A percentile compares a stretch with the other conserved stretches of the same genome.
Conservation (phyloP, 2,113 vertebrate species). For the Sus scrofa region DNA sequence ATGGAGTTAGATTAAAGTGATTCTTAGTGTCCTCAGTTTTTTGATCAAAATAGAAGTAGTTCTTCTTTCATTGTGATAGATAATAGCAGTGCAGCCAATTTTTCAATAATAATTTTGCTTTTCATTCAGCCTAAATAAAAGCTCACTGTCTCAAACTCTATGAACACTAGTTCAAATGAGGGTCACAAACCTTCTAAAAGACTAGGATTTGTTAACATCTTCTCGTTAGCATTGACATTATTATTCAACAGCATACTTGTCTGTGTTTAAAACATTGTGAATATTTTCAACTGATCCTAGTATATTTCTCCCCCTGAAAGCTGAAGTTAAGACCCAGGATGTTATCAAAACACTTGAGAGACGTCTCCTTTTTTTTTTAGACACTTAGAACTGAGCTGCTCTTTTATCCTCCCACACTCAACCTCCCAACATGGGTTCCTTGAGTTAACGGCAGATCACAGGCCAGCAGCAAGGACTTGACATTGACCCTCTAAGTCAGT, state of each 20-base stretch:
- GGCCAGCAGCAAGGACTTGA: neutral
- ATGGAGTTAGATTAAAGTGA: slow-evolving; percentile 70
- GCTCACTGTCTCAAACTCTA: slow-evolving; percentile 65
- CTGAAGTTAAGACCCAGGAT: slow-evolving; percentile 18
- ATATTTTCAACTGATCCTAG: slow-evolving; percentile 36
- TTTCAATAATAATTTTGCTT: slow-evolving; percentile 77
- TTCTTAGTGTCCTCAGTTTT: slow-evolving; percentile 66
- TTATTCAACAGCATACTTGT: slow-evolving; percentile 42
- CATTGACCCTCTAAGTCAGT: neutral
- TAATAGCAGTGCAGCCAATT: slow-evolving; percentile 69
- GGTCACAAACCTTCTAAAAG: slow-evolving; percentile 1
- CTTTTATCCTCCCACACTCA: neutral
- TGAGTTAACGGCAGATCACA: slow-evolving; percentile 14
- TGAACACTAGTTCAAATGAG: slow-evolving; percentile 55
- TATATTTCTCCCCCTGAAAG: neutral
- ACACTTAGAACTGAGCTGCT: slow-evolving; percentile 4
- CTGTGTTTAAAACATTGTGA: slow-evolving; percentile 58
- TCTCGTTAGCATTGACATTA: slow-evolving; percentile 30
- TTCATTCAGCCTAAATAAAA: slow-evolving; percentile 75
- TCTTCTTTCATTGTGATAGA: slow-evolving; percentile 72
- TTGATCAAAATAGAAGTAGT: slow-evolving; percentile 77
- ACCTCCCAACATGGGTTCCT: neutral
- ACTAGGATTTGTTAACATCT: slow-evolving; percentile 35
- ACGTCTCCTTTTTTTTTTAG: neutral
- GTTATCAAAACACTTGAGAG: slow-evolving; percentile 50